A percentile compares a stretch with the other conserved stretches of the same genome.
phyloP scores from a whole-genome alignment of 2,888 invertebrate genomes.

The Pediacus dermestoides region DNA sequence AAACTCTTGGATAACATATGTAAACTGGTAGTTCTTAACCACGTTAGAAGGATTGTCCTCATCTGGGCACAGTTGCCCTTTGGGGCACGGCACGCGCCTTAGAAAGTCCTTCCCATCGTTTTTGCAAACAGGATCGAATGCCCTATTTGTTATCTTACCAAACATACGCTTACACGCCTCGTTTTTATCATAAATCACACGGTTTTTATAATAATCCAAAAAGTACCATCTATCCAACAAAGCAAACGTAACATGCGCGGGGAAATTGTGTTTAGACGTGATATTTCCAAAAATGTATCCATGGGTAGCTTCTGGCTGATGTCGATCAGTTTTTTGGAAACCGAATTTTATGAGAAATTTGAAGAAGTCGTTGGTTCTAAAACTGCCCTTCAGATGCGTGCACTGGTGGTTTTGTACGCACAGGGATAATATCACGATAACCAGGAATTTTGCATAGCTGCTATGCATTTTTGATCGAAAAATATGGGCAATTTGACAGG shows the following conservation, averaged over 20 bases:
- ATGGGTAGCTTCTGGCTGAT: constrained; percentile 79
- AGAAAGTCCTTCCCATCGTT: constrained; percentile 74
- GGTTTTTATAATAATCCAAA: constrained; percentile 83
- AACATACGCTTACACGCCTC: constrained; percentile 85
- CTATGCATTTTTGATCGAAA: constrained; percentile 31
- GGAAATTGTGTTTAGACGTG: constrained; percentile 66
- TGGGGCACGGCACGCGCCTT: constrained; percentile 80
- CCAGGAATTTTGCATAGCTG: constrained; percentile 24
- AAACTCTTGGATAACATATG: constrained; percentile 86
- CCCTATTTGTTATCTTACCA: constrained; percentile 71
- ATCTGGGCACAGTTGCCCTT: constrained; percentile 73
- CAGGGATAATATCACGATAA: constrained; percentile 25
- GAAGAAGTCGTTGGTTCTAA: constrained; percentile 73
- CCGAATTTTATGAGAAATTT: constrained; percentile 93
- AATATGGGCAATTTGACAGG: constrained; percentile 6
- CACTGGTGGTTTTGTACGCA: constrained; percentile 27
- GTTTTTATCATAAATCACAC: constrained; percentile 62
- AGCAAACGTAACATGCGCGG: constrained; percentile 75
- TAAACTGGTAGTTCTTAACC: constrained; percentile 85
- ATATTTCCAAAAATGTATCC: constrained; percentile 97
- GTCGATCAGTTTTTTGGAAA: constrained; percentile 90
- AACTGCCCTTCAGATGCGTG: constrained; percentile 63
- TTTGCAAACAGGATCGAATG: constrained; percentile 83
- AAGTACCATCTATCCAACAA: constrained; percentile 86
- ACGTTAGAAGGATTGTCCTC: constrained; percentile 85